These are phyloP conservation scores for Ladona fulva DNA, from an alignment of 1,140 invertebrate genomes.

Conservation along the genomic window DNA sequence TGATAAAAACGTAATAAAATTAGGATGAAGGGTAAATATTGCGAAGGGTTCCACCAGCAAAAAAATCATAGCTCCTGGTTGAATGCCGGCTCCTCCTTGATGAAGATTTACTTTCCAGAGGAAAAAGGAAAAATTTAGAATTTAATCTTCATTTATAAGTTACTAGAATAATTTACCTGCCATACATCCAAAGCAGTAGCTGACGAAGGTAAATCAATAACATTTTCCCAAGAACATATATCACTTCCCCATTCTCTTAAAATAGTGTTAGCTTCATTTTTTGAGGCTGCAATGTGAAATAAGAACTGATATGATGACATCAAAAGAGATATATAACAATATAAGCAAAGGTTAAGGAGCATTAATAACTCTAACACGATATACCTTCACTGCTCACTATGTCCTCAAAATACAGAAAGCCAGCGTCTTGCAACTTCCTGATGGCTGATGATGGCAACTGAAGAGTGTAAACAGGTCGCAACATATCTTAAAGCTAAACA, in stretches of 20 bases:
- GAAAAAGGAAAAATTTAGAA: no score
- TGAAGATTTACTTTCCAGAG: no score
- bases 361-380: neutral
- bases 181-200: slow-evolving; percentile 16
- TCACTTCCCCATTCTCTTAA: neutral
- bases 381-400: slow-evolving; percentile 24
- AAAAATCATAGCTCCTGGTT: no score
- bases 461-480: slow-evolving; percentile 26
- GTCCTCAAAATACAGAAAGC: slow-evolving; percentile 27
- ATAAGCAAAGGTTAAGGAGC: neutral
- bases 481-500: no score
- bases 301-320: neutral
- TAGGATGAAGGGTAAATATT: no score
- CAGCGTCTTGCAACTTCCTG: slow-evolving; percentile 24
- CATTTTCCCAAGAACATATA: slow-evolving; percentile 33
- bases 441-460: slow-evolving; percentile 20
- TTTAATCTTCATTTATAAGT: neutral
- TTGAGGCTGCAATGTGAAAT: slow-evolving; percentile 19
- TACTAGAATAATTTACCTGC: neutral
- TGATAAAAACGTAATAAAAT: no score
- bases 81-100: no score
- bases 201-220: slow-evolving; percentile 23
- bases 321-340: neutral
- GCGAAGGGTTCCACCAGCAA: no score
- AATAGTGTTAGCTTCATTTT: neutral